Percentiles rank a stretch among this genome's conserved stretches.
Conservation (phyloP, 2,888 invertebrate species). For the Lepidocyrtoides sp. region DNA sequence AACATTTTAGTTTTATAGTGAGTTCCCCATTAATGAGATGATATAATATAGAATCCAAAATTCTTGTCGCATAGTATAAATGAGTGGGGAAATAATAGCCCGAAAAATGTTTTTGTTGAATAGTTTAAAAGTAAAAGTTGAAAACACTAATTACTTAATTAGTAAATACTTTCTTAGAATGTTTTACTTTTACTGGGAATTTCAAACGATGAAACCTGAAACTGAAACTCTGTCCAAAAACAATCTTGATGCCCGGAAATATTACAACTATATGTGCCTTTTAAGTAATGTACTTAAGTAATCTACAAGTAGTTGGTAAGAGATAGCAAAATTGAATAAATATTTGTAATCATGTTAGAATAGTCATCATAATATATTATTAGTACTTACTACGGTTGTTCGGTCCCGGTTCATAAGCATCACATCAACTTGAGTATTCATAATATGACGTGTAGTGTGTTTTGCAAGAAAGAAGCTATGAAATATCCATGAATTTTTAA, state of each 20-base stretch:
- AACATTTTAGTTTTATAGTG: too few species aligned
- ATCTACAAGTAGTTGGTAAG: background rate
- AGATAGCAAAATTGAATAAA: background rate
- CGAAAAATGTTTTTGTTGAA: too few species aligned
- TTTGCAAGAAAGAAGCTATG: slow-evolving; percentile 47
- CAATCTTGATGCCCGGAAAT: background rate
- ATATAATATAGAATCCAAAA: too few species aligned
- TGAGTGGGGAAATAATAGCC: too few species aligned
- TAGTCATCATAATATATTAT: background rate
- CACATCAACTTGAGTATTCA: background rate
- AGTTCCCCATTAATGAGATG: too few species aligned
- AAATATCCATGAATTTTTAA: slow-evolving; percentile 47
- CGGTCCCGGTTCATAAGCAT: background rate
- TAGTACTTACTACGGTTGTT: background rate
- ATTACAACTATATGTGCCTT: slow-evolving; percentile 46
- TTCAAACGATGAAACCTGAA: background rate
- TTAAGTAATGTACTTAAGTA: slow-evolving; percentile 13
- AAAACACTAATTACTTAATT: too few species aligned
- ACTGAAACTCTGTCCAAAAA: background rate
- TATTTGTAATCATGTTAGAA: background rate
- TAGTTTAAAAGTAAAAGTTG: too few species aligned
- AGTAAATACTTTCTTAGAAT: too few species aligned
- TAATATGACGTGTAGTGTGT: slow-evolving; percentile 4
- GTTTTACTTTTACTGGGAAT: background rate
- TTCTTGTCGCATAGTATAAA: too few species aligned